phyloP scores from a whole-genome alignment of 2,888 invertebrate genomes.

The Apotomis capreana region DNA sequence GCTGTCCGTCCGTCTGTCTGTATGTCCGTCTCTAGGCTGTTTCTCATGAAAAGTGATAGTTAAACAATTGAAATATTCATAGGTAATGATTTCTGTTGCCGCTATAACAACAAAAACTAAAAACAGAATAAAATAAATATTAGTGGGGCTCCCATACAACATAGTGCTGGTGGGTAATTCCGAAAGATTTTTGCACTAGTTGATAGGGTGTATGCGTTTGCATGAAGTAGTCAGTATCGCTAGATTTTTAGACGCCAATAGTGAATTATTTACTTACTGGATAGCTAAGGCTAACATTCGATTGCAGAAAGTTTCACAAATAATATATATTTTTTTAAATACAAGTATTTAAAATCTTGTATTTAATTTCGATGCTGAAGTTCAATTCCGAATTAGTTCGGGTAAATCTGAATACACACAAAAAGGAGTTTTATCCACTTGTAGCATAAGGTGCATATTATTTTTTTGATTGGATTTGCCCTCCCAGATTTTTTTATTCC shows the following conservation, averaged over 20 bases:
- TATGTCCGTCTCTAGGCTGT: too few species aligned
- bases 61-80: too few species aligned
- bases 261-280: neutral
- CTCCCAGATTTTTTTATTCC: neutral
- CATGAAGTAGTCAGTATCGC: neutral
- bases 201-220: neutral
- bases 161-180: too few species aligned
- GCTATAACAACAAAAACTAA: too few species aligned
- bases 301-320: too few species aligned
- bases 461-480: neutral
- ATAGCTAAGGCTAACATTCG: neutral
- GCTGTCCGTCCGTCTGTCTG: too few species aligned
- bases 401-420: constrained; percentile 2
- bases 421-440: neutral
- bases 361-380: neutral
- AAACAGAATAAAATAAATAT: too few species aligned
- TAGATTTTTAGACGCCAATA: neutral
- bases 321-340: neutral
- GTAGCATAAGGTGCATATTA: neutral
- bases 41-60: too few species aligned
- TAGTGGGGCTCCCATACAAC: too few species aligned
- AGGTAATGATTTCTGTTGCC: too few species aligned
- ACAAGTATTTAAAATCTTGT: neutral
- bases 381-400: constrained; percentile 2
- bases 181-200: too few species aligned